Percentiles rank a stretch among this genome's conserved stretches.
Evolutionary conservation across 2,113 vertebrate genomes (phyloP).

Genomic region (Accipiter virgatus): DNA sequence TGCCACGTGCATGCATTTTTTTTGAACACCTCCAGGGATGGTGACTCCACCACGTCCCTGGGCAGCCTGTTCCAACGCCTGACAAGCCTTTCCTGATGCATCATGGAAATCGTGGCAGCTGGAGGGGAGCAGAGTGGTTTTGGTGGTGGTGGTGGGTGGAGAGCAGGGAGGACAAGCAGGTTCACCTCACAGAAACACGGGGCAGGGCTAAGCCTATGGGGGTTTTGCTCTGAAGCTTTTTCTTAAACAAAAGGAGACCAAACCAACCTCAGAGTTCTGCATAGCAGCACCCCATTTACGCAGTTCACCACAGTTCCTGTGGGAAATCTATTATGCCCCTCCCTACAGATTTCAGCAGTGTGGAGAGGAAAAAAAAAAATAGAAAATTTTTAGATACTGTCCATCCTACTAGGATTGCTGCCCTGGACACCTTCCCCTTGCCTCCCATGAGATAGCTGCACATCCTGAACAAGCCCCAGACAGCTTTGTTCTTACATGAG

Average conservation of each 20-base stretch:
- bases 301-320: background rate
- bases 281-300: background rate
- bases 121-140: background rate
- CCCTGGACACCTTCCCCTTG: too few relatives aligned
- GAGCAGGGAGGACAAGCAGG: rapidly evolving
- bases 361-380: background rate
- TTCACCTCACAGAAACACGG: background rate
- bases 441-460: background rate
- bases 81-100: background rate
- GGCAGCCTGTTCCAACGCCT: too few relatives aligned
- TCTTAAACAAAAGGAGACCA: background rate
- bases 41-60: too few relatives aligned
- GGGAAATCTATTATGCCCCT: background rate
- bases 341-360: background rate
- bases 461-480: background rate
- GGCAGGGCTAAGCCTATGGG: rapidly evolving
- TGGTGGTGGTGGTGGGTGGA: rapidly evolving
- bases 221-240: background rate
- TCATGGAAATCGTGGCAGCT: background rate
- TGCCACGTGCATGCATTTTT: too few relatives aligned
- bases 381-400: background rate
- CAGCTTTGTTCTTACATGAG: background rate
- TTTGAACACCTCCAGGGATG: too few relatives aligned
- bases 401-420: background rate
- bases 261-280: background rate